Base-by-base conservation (phyloP, 2,797 vertebrate species). In the Mycteria americana region DNA sequence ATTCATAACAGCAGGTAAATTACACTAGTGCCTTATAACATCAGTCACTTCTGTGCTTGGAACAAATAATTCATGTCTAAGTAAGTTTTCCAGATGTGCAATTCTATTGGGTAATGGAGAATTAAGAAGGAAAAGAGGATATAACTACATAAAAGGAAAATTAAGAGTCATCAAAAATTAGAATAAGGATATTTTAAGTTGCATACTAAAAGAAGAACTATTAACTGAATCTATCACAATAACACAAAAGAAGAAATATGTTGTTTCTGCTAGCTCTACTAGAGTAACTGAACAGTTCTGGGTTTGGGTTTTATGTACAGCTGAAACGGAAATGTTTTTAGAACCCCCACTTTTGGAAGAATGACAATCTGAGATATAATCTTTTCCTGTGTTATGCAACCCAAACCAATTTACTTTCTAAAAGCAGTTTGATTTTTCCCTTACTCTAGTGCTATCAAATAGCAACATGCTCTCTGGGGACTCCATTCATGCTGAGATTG, bases 401-500 rank as follows among this genome's bases (percentile, higher is more conserved):
- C 33, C 31, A 88, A 97, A 92, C 87, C 85, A 97, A 97, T 97
- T 96, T 97, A 95, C 94, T 97, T 97, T 95, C 93, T 94, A 85
- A 95, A 97, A 96, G 94, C 85, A 96, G 95, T 96, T 97, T 97
- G 97, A 97, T 96, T 98, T 97, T 96, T 63, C 63, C 69, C 64
- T 97, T 93, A 93, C 39, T 67, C 31, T 87, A 93, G 80, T 90
- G 91, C 85, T 97, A 97, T 97, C 97, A 92, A 95, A 98, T 97
- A 97, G 82, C 96, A 97, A 79, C 33, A 35, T 21, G 53, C 75
- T 97, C 98, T 97, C 96, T 45, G 59, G 95, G 91, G 97, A 98
- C 80, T 94, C 88, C 54, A 82, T 95, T 96, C 96, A 95, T 98
- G 98, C 98, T 98, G 98, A 98, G 97, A 96, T 94, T 97, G 98